phyloP scores from a whole-genome alignment of 2,797 vertebrate species.

The Tenualosa thibaudeaui region DNA sequence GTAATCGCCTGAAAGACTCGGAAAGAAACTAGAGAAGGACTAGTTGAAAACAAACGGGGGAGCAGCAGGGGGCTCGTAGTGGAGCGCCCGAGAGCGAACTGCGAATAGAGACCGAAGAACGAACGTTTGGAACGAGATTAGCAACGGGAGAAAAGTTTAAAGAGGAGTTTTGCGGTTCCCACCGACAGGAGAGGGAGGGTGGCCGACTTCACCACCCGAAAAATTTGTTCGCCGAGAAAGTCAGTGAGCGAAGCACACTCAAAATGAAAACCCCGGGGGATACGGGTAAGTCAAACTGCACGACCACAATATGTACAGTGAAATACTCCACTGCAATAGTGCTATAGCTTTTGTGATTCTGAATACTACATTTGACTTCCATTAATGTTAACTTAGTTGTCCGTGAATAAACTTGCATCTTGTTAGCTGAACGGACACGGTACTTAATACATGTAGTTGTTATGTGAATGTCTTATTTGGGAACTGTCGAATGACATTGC shows the following conservation, averaged over 20 bases:
- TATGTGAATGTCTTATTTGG: background rate
- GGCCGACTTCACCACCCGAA: conserved; percentile 38
- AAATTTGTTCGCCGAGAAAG: conserved; percentile 43
- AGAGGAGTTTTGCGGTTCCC: conserved; percentile 45
- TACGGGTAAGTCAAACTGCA: conserved; percentile 65
- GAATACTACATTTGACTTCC: background rate
- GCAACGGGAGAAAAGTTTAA: conserved; percentile 46
- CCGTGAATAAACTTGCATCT: background rate
- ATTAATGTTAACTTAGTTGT: background rate
- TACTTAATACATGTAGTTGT: background rate
- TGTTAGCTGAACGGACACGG: background rate
- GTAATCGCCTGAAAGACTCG: conserved; percentile 44
- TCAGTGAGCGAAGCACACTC: conserved; percentile 57
- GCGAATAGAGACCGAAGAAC: background rate
- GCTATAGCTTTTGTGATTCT: background rate
- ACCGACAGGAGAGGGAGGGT: conserved; percentile 31
- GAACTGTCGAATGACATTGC: background rate
- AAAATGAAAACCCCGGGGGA: conserved; percentile 78
- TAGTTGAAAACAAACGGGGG: conserved; percentile 31
- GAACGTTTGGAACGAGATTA: conserved; percentile 17
- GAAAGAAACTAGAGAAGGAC: conserved; percentile 27
- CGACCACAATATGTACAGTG: conserved; percentile 16
- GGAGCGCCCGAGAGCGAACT: conserved; percentile 19
- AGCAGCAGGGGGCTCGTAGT: conserved; percentile 35
- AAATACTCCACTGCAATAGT: background rate